Base-by-base conservation (phyloP, 2,888 invertebrate species). In the Spialia ferax region DNA sequence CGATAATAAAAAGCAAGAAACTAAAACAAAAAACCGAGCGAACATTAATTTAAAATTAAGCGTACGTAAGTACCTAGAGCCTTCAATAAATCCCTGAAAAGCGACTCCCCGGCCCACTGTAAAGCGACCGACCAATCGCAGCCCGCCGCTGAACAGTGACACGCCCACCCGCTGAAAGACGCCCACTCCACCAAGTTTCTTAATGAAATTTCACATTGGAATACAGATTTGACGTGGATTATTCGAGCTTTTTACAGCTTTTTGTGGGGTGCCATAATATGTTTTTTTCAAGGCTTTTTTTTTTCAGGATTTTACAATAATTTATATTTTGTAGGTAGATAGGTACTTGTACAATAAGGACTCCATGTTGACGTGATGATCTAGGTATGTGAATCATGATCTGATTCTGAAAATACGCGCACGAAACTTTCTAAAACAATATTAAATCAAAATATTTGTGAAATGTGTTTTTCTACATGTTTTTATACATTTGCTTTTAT, bases 121-220 rank as follows among this genome's bases (percentile, higher is more conserved):
- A 78, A 76, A 92, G 92, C 87, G 80, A 78, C 77, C 82, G 78
- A 66, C 91, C 91, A 90, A 91, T 91, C 69, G 76, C 72, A 75
- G 77, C 70, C 74, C 83, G 71, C 71, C 89, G 81, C 91, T 93
- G 87, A 88, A 91, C 84, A 92, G 92, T 75, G 87, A 77, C 87
- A 91, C 93, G 92, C 92, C 93, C 85, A 91, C 86, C 87, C 93
- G 86, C 93, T 93, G 71, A 87, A 84, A 82, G 88, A 89, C 81
- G 79, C 80, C 83, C 82, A 76, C 79, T 77, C 56, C 35, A 61
- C 48, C 67, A 67, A 62, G 67, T 67, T 62, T 67, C 61, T 56
- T 62, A 67, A 67, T 67, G 67, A 62, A 67, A 67, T 56, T 62
- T 67, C 54, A 67, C 61, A 61, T 61, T 48, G 60, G 42, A 61